Conservation (phyloP, 2,797 vertebrate species). For the Manis crassicaudata region DNA sequence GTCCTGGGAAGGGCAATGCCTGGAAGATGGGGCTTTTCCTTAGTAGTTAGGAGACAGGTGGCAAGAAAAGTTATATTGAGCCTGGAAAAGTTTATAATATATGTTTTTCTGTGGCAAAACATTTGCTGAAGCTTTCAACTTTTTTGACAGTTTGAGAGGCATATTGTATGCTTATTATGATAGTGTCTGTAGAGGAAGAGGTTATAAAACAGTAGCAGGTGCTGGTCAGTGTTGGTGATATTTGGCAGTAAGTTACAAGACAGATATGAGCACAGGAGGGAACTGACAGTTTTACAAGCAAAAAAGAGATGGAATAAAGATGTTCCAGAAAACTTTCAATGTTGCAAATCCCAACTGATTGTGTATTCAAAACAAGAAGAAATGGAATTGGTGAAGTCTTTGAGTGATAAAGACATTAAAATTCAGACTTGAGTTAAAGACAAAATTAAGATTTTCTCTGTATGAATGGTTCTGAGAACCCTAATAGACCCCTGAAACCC, state of each 20-base stretch:
- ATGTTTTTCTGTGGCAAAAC: not conserved
- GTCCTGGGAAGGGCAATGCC: not conserved
- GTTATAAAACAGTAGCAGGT: not conserved
- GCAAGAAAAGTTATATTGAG: not conserved
- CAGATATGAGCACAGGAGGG: not conserved
- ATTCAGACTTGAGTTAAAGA: conserved; percentile 20
- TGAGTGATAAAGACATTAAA: not conserved
- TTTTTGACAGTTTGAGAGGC: not conserved
- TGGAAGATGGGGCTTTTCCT: not conserved
- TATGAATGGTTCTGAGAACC: not conserved
- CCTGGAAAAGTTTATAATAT: not conserved
- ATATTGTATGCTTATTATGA: not conserved
- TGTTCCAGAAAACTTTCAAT: not conserved
- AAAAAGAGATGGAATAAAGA: not conserved
- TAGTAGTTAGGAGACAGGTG: not conserved
- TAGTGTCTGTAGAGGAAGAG: not conserved
- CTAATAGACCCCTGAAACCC: not conserved
- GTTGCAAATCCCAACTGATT: not conserved
- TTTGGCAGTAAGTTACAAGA: not conserved
- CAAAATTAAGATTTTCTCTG: not conserved
- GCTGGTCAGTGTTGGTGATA: not conserved
- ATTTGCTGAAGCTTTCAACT: not conserved
- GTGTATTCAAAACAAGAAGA: not conserved
- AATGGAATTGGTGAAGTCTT: not conserved
- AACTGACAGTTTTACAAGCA: not conserved